Percentiles rank a stretch among this genome's conserved stretches.
phyloP scores from a whole-genome alignment of 2,888 invertebrate species.

The Tolmerus cingulatus region DNA sequence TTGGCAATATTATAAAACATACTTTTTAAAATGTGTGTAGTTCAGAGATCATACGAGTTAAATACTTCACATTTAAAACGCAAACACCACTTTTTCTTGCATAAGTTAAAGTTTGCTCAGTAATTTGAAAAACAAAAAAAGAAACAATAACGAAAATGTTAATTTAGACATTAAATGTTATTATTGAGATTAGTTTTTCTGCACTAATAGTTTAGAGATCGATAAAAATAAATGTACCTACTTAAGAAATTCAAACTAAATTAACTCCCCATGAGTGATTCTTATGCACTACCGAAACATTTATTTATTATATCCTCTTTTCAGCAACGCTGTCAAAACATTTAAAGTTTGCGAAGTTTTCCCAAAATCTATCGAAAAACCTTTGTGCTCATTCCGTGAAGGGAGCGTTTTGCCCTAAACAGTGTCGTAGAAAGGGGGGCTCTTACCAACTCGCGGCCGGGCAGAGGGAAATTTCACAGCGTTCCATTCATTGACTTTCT shows the following conservation, averaged over 20 bases:
- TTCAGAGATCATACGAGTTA: too few species aligned
- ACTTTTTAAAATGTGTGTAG: too few species aligned
- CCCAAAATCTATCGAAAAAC: not conserved
- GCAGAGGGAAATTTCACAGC: not conserved
- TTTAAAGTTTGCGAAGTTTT: not conserved
- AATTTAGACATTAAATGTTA: too few species aligned
- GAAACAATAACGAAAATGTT: too few species aligned
- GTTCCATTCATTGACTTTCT: slow-evolving; percentile 1
- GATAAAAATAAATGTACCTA: not conserved
- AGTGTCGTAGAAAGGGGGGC: not conserved
- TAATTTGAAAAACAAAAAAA: too few species aligned
- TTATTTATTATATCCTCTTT: not conserved
- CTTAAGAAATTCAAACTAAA: not conserved
- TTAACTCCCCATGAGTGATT: not conserved
- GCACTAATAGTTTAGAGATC: not conserved
- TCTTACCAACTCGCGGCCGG: not conserved
- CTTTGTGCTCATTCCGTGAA: not conserved
- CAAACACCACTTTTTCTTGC: too few species aligned
- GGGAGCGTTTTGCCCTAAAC: not conserved
- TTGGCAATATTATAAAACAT: too few species aligned
- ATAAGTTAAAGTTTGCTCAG: too few species aligned
- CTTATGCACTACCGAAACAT: not conserved
- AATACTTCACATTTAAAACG: too few species aligned
- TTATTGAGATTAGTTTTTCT: not conserved
- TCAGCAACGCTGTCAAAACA: not conserved